Evolutionary conservation across 2,113 vertebrate genomes (phyloP).

Genomic region (Crotalus horridus): DNA sequence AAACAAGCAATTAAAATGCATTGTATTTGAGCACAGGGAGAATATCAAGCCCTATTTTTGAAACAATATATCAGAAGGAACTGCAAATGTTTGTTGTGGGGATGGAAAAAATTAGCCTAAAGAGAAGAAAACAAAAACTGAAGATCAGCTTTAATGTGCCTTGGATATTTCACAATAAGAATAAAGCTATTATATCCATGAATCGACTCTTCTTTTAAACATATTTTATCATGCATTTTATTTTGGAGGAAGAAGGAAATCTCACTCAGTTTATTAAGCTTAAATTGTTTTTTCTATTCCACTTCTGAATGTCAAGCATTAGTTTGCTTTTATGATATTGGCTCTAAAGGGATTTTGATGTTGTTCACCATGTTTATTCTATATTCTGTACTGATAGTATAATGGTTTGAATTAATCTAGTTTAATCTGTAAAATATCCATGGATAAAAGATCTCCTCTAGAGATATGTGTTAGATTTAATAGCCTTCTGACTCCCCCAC

Average conservation of each 20-base stretch:
- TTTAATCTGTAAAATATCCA: background rate
- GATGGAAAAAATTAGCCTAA: background rate
- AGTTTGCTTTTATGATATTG: background rate
- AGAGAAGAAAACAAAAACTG: background rate
- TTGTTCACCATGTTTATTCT: background rate
- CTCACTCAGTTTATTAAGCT: background rate
- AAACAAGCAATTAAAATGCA: constrained; percentile 1
- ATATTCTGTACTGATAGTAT: background rate
- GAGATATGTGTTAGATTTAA: background rate
- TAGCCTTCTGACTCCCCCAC: background rate
- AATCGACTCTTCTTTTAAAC: background rate
- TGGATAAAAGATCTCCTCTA: background rate
- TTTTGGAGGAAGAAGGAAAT: background rate
- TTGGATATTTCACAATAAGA: constrained; percentile 2
- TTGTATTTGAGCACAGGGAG: background rate
- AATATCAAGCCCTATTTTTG: background rate
- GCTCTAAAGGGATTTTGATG: background rate
- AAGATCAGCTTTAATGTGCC: background rate
- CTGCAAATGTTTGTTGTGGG: background rate
- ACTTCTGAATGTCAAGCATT: background rate
- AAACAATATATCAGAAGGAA: background rate
- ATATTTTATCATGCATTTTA: background rate
- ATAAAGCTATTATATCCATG: background rate
- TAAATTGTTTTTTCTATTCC: background rate
- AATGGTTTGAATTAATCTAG: background rate